A percentile compares a stretch with the other conserved stretches of the same genome.
Conservation (phyloP, 2,113 vertebrate species). For the Petroica traversi region DNA sequence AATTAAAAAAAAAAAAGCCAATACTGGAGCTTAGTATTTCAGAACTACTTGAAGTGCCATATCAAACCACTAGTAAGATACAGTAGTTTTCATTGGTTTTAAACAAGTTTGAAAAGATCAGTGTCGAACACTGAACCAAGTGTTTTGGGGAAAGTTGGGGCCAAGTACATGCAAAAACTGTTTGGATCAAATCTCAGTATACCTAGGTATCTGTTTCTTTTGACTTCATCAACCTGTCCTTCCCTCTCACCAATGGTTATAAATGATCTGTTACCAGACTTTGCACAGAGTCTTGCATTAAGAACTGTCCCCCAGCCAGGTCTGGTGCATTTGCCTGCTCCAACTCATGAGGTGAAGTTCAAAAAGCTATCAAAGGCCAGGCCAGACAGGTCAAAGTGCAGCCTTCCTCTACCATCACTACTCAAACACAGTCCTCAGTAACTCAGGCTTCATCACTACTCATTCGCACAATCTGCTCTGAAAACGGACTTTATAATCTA, state of each 20-base stretch:
- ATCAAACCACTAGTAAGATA: neutral
- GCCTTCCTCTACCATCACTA: neutral
- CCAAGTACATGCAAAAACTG: neutral
- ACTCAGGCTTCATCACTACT: neutral
- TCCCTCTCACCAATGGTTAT: neutral
- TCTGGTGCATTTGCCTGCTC: neutral
- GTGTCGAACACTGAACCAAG: neutral
- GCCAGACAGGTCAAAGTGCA: neutral
- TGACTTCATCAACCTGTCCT: neutral
- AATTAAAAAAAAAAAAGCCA: neutral
- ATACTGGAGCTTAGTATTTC: neutral
- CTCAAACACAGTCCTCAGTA: neutral
- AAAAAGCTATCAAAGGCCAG: neutral
- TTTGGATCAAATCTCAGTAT: neutral
- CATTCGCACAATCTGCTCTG: neutral
- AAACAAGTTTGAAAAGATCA: neutral
- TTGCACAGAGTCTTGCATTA: neutral
- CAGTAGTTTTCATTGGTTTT: neutral
- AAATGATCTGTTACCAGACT: neutral
- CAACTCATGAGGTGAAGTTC: neutral
- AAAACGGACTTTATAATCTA: neutral
- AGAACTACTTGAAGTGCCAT: neutral
- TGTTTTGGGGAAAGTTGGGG: neutral
- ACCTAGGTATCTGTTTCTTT: neutral
- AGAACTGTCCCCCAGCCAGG: neutral